Base-by-base conservation (phyloP, 2,797 vertebrate species). In the Ispidina picta region DNA sequence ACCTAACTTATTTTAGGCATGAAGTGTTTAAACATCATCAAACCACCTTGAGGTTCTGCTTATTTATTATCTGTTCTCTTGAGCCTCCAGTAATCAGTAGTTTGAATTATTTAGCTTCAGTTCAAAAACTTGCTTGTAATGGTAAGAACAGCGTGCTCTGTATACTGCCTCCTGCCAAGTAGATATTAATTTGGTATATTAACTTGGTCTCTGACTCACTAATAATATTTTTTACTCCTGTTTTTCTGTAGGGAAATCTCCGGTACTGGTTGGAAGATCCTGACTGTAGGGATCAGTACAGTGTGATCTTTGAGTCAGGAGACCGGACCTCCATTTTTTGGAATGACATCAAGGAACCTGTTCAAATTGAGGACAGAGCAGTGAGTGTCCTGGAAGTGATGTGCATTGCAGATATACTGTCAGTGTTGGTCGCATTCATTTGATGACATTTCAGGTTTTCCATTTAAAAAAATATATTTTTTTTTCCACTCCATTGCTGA, bases 251-350 rank as follows among this genome's bases (percentile, higher is more conserved):
- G 99, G 99, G 99, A 9, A 99, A 99, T 90, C 97, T 99, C 64
- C 98, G 99, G 2, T 99, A 99, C 86, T 99, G 99, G 99, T 96
- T 99, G n/a, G 99, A 99, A 95, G 99, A 99, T 71, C 89, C 98
- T 5, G 99, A 99, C 31, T 99, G 99, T 55, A 98, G 99, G 71
- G 99, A 99, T 97, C 99, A 99, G 93, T 99, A 99, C 96, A 99
- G 99, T 33, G 99, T 99, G 65, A 99, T 99, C 91, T 99, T 98
- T n/a, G 99, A 99, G 97, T 98, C 99, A 6, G 99, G 99, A 71
- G 99, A 99, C 85, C 97, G 98, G 71, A 99, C 99, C 0, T 98
- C 98, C 91, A 99, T 99, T 92, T 99, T 99, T 83, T 96, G 98
- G 93, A 99, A 99, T n/a, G 99, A 99, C 12, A 98, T 98, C 31